Evolutionary conservation across 2,888 invertebrate genomes (phyloP), one percentile per base, ranked within the genome.

Genomic region (Frankliniella intonsa): DNA sequence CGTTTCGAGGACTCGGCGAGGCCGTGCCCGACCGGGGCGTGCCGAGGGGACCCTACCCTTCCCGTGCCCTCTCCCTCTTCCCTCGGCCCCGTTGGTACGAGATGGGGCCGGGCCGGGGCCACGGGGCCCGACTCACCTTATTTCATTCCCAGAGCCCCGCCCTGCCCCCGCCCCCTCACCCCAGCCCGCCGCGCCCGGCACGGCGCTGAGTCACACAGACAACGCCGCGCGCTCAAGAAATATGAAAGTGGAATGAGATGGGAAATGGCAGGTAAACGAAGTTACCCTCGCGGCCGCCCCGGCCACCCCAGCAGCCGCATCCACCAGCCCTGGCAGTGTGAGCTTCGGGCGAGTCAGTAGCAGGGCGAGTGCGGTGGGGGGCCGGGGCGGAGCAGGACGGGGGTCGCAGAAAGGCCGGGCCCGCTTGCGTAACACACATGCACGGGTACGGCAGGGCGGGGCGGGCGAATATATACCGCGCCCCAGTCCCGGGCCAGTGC

Each of bases 1-100:
- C 69, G 69, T 76, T 76, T 76, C 69, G 69, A 25, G 69, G 62
- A 14, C 62, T 17, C 62, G 55, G 55, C 55, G 55, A 12, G 62
- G 62, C 62, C 38, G 38, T 38, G 38, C 38, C 38, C 38, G 38
- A 5, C 38, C 3, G 38, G 38, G 38, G 38, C 2, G 38, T 2
- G 38, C 38, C n/a, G n/a, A 38, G 38, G 38, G 38, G 38, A 38
- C 38, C 38, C 55, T 19, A 55, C 55, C 55, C 55, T 55, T 14
- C 12, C 55, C 55, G 55, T 55, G 9, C 55, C 55, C 14, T 14
- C 5, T 0, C 14, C 5, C 11, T 12, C 17, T 55, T 12, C 55
- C 38, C 38, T 55, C 19, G 55, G 55, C 55, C 17, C 19, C 55
- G 55, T 12, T 14, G 55, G 55, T 2, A 12, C 55, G 55, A 7